These are phyloP conservation scores for Clarias laeviceps DNA, from an alignment of 2,797 vertebrate genomes.

Conservation along the genomic window DNA sequence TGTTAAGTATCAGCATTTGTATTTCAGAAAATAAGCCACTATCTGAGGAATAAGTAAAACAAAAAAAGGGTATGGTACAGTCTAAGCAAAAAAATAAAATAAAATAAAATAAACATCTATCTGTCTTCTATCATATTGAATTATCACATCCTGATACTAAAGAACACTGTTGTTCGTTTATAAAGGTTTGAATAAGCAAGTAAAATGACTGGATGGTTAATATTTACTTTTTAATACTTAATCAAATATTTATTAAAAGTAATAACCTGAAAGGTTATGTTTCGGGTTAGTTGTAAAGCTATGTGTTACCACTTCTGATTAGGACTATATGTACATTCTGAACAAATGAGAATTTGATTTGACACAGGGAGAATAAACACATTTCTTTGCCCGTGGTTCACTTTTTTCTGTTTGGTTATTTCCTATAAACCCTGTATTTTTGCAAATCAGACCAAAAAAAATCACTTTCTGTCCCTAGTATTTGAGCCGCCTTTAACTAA, in stretches of 20 bases:
- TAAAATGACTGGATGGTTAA: background rate
- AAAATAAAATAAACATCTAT: background rate
- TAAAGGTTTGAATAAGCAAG: background rate
- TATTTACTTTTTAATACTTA: background rate
- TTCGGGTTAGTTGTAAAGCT: background rate
- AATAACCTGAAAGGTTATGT: background rate
- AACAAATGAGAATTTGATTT: conserved; percentile 3
- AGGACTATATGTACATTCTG: background rate
- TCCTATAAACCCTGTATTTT: background rate
- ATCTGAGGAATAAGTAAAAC: background rate
- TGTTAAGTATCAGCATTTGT: background rate
- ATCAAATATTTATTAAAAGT: background rate
- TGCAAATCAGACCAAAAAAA: background rate
- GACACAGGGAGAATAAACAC: background rate
- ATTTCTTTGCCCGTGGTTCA: background rate
- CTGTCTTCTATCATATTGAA: background rate
- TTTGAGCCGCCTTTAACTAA: background rate
- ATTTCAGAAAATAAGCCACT: conserved; percentile 1
- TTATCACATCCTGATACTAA: background rate
- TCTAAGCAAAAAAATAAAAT: background rate
- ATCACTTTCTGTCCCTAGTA: background rate
- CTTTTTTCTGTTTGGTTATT: background rate
- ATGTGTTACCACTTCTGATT: background rate
- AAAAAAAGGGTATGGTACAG: background rate
- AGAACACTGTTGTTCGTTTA: background rate